Percentiles rank a stretch among this genome's conserved stretches.
These are phyloP conservation scores for Ips typographus DNA, from an alignment of 1,140 invertebrate species.

Conservation along the genomic window DNA sequence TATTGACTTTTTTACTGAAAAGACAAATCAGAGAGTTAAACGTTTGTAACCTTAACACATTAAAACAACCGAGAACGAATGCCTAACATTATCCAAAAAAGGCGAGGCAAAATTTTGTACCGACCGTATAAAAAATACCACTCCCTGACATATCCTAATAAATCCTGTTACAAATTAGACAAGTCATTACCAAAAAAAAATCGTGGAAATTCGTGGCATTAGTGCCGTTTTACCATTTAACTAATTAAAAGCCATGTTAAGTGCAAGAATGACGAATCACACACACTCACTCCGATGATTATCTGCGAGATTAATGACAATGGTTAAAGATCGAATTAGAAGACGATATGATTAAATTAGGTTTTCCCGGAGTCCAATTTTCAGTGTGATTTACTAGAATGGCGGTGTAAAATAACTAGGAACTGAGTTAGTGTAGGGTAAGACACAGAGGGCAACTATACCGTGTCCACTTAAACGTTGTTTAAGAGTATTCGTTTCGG, in stretches of 20 bases:
- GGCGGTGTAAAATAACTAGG: too few species aligned
- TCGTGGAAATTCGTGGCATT: slow-evolving; percentile 23
- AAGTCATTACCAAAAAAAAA: slow-evolving; percentile 33
- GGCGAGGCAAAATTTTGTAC: slow-evolving; percentile 7
- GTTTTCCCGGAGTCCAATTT: not conserved
- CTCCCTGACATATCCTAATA: slow-evolving; percentile 26
- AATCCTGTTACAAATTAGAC: slow-evolving; percentile 32
- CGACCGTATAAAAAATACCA: slow-evolving; percentile 10
- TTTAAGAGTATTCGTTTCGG: slow-evolving; percentile 40
- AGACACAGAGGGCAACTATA: slow-evolving; percentile 25
- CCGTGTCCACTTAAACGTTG: slow-evolving; percentile 39
- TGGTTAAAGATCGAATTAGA: slow-evolving; percentile 31
- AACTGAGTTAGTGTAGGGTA: not conserved
- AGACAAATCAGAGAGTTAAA: too few species aligned
- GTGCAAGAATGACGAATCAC: slow-evolving; percentile 33
- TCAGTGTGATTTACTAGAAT: too few species aligned
- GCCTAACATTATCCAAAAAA: not conserved
- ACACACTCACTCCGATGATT: slow-evolving; percentile 27
- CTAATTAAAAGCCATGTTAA: slow-evolving; percentile 30
- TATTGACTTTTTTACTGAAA: too few species aligned
- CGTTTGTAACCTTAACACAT: too few species aligned
- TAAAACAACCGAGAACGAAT: too few species aligned
- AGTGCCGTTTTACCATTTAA: slow-evolving; percentile 23
- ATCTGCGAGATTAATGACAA: slow-evolving; percentile 26
- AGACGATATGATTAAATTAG: slow-evolving; percentile 5